Conservation (phyloP, 2,888 invertebrate genomes). For the Argynnis bischoffii region DNA sequence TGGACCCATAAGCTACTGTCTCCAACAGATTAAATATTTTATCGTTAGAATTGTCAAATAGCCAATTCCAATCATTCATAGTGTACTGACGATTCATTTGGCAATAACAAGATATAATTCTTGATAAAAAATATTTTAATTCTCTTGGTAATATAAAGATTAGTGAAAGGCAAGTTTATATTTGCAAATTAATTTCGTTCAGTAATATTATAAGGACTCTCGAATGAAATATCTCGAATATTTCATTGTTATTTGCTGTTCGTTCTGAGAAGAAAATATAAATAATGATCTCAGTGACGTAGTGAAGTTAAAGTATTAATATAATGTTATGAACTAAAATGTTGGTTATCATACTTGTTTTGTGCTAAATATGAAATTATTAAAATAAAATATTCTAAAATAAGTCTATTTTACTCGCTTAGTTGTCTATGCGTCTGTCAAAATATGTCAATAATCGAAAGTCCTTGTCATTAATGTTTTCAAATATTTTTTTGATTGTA, state of each 20-base stretch:
- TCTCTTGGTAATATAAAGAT: not conserved
- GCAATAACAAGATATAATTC: conserved; percentile 9
- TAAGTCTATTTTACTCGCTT: conserved; percentile 26
- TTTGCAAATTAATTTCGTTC: conserved; percentile 1
- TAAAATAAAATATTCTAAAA: conserved; percentile 13
- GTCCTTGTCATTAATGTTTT: too few species aligned
- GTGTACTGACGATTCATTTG: conserved; percentile 17
- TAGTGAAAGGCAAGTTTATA: not conserved
- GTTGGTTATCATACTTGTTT: not conserved
- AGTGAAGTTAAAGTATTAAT: not conserved
- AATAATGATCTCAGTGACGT: conserved; percentile 4
- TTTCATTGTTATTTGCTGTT: conserved; percentile 10
- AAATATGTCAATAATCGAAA: conserved; percentile 31
- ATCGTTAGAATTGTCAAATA: too few species aligned
- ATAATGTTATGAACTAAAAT: not conserved
- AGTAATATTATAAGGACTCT: conserved; percentile 2
- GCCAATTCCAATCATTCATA: conserved; percentile 12
- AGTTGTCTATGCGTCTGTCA: conserved; percentile 38
- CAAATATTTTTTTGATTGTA: too few species aligned
- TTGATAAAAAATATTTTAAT: conserved; percentile 1
- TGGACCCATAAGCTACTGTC: too few species aligned
- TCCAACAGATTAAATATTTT: too few species aligned
- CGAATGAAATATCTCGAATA: not conserved
- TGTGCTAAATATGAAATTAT: not conserved
- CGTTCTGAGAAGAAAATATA: conserved; percentile 10